These are phyloP conservation scores for Athalia circularis DNA, from an alignment of 2,888 invertebrate genomes.

Conservation along the genomic window DNA sequence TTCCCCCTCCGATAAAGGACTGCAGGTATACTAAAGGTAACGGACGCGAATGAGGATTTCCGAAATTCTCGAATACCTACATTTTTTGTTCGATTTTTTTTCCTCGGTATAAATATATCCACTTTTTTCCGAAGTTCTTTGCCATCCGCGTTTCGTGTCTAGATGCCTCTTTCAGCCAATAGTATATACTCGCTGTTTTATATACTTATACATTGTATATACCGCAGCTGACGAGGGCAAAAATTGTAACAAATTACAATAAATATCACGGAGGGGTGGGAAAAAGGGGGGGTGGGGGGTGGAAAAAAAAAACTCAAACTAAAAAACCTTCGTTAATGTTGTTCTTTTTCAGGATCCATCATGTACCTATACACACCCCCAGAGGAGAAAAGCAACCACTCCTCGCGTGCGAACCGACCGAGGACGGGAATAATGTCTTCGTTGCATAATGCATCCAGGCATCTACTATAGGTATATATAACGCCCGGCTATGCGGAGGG, in stretches of 20 bases:
- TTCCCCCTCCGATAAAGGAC: too few species aligned
- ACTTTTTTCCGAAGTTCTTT: too few species aligned
- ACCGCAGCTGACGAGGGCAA: constrained; percentile 20
- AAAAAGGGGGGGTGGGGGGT: background rate
- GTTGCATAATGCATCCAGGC: constrained; percentile 38
- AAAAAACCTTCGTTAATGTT: constrained; percentile 18
- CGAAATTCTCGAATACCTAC: too few species aligned
- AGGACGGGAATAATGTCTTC: constrained; percentile 21
- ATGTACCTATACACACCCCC: constrained; percentile 18
- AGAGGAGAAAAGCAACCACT: background rate
- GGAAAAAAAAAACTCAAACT: too few species aligned
- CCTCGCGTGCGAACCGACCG: background rate
- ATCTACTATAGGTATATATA: background rate
- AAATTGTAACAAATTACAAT: constrained; percentile 28
- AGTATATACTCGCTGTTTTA: too few species aligned
- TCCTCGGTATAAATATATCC: too few species aligned
- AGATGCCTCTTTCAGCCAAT: too few species aligned
- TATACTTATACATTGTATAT: background rate
- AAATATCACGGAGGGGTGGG: background rate
- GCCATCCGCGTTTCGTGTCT: too few species aligned
- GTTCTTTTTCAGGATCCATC: constrained; percentile 37
- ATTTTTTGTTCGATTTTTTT: too few species aligned
- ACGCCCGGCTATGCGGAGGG: background rate
- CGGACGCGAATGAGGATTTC: too few species aligned
- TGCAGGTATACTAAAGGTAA: too few species aligned